Percentiles rank a stretch among this genome's conserved stretches.
Conservation (phyloP, 2,797 vertebrate species). For the Halcyon smyrnensis region DNA sequence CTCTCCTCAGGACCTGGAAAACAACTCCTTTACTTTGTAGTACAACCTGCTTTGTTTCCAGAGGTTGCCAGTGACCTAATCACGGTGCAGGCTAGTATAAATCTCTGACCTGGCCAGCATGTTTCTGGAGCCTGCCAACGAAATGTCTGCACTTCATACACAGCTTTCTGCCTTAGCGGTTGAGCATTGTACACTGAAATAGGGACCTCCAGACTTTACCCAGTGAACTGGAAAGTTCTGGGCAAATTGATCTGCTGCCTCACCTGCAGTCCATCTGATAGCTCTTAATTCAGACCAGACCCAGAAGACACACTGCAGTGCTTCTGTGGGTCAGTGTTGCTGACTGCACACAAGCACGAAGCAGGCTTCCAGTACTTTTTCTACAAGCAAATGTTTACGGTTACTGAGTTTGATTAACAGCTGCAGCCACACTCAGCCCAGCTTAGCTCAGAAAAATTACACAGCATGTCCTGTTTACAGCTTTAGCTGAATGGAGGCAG, state of each 20-base stretch:
- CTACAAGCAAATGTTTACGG: not conserved
- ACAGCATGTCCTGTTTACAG: not conserved
- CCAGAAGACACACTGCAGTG: not conserved
- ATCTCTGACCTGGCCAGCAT: conserved; percentile 33
- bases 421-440: not conserved
- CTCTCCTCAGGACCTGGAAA: conserved; percentile 35
- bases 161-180: not conserved
- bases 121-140: conserved; percentile 3
- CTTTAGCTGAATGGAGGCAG: not conserved
- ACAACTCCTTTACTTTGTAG: conserved; percentile 13
- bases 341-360: not conserved
- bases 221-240: conserved; percentile 25
- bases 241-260: not conserved
- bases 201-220: conserved; percentile 4
- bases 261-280: not conserved
- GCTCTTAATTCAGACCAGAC: not conserved
- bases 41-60: conserved; percentile 52
- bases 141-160: conserved; percentile 32
- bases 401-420: conserved; percentile 19
- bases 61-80: conserved; percentile 43
- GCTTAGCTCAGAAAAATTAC: not conserved
- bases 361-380: not conserved
- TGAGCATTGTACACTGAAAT: not conserved
- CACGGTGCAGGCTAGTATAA: conserved; percentile 4
- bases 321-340: not conserved